Conservation (phyloP, 2,797 vertebrate genomes). For the Odontamblyopus rebecca region DNA sequence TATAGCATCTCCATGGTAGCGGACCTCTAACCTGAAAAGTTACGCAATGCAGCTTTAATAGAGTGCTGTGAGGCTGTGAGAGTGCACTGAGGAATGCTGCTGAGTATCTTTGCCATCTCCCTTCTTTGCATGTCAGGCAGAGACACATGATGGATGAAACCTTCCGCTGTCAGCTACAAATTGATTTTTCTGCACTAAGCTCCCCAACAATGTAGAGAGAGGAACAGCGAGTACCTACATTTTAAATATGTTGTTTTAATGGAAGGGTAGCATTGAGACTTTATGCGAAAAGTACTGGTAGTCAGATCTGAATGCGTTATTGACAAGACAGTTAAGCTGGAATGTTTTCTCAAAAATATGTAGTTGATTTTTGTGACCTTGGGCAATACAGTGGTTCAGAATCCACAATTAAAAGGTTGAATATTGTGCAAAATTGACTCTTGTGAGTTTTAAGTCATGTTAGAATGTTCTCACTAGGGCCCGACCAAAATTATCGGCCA, state of each 20-base stretch:
- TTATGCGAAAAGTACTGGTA: background rate
- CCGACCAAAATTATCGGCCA: too few relatives aligned
- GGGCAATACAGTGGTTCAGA: background rate
- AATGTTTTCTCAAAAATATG: too few relatives aligned
- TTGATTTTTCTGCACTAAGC: conserved; percentile 10
- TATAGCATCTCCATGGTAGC: too few relatives aligned
- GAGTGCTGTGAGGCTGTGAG: background rate
- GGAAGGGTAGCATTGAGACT: background rate
- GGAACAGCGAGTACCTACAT: background rate
- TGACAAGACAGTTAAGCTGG: background rate
- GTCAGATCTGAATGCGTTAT: background rate
- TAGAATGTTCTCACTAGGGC: too few relatives aligned
- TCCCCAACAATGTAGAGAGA: background rate
- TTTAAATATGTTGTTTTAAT: background rate
- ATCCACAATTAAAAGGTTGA: background rate
- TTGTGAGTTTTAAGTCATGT: too few relatives aligned
- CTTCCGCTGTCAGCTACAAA: conserved; percentile 55
- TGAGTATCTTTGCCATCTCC: conserved; percentile 2
- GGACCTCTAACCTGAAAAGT: too few relatives aligned
- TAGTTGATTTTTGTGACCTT: background rate
- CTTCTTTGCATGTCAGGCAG: conserved; percentile 30
- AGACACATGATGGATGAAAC: conserved; percentile 59
- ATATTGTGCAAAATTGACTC: too few relatives aligned
- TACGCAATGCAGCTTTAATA: background rate
- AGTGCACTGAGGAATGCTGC: conserved; percentile 6